These are phyloP conservation scores for Rhaphigaster nebulosa DNA, from an alignment of 2,888 invertebrate genomes.

Conservation along the genomic window DNA sequence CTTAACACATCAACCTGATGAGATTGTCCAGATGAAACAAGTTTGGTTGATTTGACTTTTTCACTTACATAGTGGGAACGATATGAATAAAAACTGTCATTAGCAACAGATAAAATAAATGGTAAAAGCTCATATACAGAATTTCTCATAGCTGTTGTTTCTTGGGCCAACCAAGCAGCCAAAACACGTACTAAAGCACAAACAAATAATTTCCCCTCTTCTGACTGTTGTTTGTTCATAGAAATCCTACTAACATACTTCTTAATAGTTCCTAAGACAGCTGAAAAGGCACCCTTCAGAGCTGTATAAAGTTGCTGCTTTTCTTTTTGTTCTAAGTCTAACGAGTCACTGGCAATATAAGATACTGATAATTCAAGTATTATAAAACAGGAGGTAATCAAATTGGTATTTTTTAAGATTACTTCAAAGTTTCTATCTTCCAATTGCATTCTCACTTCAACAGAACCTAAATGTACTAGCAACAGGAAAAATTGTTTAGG, in stretches of 20 bases:
- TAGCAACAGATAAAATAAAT: constrained; percentile 83
- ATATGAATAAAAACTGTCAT: constrained; percentile 85
- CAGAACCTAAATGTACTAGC: constrained; percentile 87
- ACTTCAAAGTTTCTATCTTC: constrained; percentile 87
- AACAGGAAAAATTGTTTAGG: constrained; percentile 87
- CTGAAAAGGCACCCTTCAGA: constrained; percentile 89
- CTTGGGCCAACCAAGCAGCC: constrained; percentile 92
- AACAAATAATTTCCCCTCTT: constrained; percentile 81
- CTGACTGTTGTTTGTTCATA: constrained; percentile 77
- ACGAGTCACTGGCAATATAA: constrained; percentile 83
- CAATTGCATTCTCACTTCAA: constrained; percentile 94
- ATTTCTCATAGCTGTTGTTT: constrained; percentile 88
- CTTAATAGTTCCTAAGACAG: constrained; percentile 80
- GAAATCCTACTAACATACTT: constrained; percentile 77
- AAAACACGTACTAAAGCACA: constrained; percentile 87
- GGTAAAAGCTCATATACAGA: constrained; percentile 87
- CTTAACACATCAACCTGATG: constrained; percentile 82
- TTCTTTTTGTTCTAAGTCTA: constrained; percentile 90
- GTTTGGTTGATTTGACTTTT: constrained; percentile 72
- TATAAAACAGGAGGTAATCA: constrained; percentile 86
- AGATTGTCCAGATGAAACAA: constrained; percentile 71
- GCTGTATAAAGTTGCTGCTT: constrained; percentile 92
- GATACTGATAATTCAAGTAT: constrained; percentile 85
- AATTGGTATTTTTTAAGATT: constrained; percentile 81
- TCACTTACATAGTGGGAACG: constrained; percentile 79